Evolutionary conservation across 2,113 vertebrate genomes (phyloP).

Genomic region (Lontra canadensis): DNA sequence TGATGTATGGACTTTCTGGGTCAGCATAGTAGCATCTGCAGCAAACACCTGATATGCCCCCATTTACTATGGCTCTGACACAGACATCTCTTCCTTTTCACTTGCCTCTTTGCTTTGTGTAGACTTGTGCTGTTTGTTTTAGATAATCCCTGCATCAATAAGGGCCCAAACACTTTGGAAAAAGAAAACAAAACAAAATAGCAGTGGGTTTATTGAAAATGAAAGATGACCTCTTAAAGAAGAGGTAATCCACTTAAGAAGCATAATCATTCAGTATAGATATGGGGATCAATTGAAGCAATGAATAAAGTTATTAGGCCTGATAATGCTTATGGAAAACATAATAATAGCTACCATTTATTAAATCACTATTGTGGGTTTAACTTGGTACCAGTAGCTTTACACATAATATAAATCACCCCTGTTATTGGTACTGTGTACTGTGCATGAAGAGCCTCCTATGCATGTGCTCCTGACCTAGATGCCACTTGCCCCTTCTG

Average conservation of each 20-base stretch:
- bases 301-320: neutral
- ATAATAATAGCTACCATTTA: neutral
- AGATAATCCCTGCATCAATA: neutral
- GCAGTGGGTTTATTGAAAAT: neutral
- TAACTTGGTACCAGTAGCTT: neutral
- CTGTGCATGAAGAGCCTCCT: neutral
- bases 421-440: neutral
- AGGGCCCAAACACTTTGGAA: neutral
- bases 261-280: neutral
- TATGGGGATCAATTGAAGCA: neutral
- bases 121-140: neutral
- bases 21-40: neutral
- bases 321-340: neutral
- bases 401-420: rapidly evolving
- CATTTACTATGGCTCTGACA: neutral
- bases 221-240: neutral
- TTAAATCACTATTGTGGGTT: neutral
- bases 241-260: neutral
- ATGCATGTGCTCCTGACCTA: rapidly evolving
- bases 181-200: conserved; percentile 43
- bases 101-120: neutral
- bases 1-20: neutral
- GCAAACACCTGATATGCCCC: neutral
- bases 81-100: conserved; percentile 4
- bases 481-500: neutral